Conservation (phyloP, 2,113 vertebrate genomes). For the Carollia perspicillata region DNA sequence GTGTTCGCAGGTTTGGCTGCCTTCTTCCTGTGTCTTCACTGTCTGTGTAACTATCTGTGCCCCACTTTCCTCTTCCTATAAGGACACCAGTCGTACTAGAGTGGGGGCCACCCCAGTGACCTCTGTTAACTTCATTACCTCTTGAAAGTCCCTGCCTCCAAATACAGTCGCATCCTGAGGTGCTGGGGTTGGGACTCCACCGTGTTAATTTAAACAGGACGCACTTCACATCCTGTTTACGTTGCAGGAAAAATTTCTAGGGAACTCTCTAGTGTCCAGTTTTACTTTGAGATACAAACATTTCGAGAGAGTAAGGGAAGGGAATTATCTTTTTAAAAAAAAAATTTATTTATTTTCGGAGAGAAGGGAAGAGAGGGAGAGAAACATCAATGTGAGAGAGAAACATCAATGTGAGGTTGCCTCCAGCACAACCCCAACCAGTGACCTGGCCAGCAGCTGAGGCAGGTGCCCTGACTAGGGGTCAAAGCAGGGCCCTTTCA, state of each 20-base stretch:
- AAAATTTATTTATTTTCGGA: too few relatives aligned
- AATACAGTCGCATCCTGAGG: neutral
- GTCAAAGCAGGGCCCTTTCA: too few relatives aligned
- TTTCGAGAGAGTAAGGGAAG: neutral
- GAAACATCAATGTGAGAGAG: too few relatives aligned
- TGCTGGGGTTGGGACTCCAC: neutral
- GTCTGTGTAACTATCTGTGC: neutral
- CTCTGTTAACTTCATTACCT: neutral
- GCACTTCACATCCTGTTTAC: neutral
- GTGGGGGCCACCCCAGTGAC: too few relatives aligned
- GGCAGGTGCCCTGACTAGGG: too few relatives aligned
- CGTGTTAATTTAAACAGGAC: neutral
- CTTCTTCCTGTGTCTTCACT: neutral
- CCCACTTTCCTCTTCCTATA: neutral
- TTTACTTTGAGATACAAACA: neutral
- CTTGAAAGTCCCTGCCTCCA: neutral
- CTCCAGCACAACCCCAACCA: too few relatives aligned
- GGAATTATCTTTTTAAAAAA: neutral
- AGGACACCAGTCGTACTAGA: neutral
- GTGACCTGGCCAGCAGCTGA: too few relatives aligned
- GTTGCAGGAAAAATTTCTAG: neutral
- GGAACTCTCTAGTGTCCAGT: neutral
- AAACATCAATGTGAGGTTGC: too few relatives aligned
- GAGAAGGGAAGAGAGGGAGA: too few relatives aligned
- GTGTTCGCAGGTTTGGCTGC: rapidly evolving